Percentiles rank a stretch among this genome's conserved stretches.
Evolutionary conservation across 2,797 vertebrate genomes (phyloP).

Genomic region (Mallotus villosus): DNA sequence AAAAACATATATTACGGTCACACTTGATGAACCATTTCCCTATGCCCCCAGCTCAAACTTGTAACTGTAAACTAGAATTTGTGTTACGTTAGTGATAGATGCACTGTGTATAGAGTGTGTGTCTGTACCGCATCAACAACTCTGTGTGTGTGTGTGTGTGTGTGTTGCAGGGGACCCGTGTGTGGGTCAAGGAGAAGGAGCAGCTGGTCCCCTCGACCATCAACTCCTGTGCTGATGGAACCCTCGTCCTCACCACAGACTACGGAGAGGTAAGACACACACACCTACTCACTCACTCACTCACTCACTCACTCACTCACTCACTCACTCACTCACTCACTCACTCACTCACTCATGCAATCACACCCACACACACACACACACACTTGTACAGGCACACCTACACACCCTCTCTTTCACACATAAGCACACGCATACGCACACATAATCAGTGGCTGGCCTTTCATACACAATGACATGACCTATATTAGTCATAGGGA

Average conservation of each 20-base stretch:
- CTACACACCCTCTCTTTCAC: not conserved
- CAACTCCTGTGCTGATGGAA: constrained; percentile 78
- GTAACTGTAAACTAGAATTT: not conserved
- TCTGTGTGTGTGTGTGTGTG: constrained; percentile 18
- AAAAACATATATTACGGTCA: not conserved
- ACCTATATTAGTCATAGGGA: constrained; percentile 8
- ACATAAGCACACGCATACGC: not conserved
- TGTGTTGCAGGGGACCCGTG: constrained; percentile 81
- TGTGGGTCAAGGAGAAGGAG: constrained; percentile 86
- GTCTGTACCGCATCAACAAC: not conserved
- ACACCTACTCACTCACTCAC: not conserved
- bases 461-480: constrained; percentile 10
- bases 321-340: not conserved
- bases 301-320: not conserved
- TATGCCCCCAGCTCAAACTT: not conserved
- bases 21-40: not conserved
- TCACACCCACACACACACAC: not conserved
- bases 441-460: not conserved
- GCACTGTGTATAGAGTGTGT: not conserved
- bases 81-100: not conserved
- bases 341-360: not conserved
- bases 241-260: constrained; percentile 81
- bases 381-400: constrained; percentile 6
- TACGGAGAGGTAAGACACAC: constrained; percentile 81
- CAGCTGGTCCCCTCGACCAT: constrained; percentile 85